Conservation (phyloP, 2,797 vertebrate species). For the Holocentrus rufus region DNA sequence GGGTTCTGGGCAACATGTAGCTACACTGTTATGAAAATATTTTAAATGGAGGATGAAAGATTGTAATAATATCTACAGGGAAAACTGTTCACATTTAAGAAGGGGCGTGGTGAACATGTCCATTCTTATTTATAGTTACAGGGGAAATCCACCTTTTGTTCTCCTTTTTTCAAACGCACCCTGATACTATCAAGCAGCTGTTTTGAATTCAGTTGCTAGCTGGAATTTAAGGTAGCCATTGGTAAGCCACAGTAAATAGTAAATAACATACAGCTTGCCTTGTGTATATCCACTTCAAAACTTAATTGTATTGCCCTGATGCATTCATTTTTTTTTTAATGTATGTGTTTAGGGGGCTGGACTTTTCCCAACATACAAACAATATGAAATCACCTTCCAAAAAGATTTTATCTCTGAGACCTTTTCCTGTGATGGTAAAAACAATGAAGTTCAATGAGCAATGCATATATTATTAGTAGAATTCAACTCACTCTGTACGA, state of each 20-base stretch:
- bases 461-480: constrained; percentile 1
- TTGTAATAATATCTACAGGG: not conserved
- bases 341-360: not conserved
- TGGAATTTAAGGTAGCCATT: not conserved
- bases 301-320: not conserved
- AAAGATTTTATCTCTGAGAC: not conserved
- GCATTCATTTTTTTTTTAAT: not conserved
- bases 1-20: not conserved
- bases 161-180: not conserved
- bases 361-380: not conserved
- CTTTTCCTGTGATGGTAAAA: not conserved
- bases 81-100: not conserved
- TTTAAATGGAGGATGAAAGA: not conserved
- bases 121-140: not conserved
- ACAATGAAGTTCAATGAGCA: not conserved
- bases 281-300: not conserved
- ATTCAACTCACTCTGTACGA: constrained; percentile 91
- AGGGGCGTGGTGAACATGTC: not conserved
- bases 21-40: not conserved
- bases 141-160: not conserved
- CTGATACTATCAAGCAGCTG: too few species aligned
- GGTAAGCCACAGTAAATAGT: not conserved
- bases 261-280: not conserved
- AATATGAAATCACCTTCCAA: not conserved
- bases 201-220: not conserved